Base-by-base conservation (phyloP, 2,888 invertebrate species). In the Scrobipalpa atriplicella region DNA sequence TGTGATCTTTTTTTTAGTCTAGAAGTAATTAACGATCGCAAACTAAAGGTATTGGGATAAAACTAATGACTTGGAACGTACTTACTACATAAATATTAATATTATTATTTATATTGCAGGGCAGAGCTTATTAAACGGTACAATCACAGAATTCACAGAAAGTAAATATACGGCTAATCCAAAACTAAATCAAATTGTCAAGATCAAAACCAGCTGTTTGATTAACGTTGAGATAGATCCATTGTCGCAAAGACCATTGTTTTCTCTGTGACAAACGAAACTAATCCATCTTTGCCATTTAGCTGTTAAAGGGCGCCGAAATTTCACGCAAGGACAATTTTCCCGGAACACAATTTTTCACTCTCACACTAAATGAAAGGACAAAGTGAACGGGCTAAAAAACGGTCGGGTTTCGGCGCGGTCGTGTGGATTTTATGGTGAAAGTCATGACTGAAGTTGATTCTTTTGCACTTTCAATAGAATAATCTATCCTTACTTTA, bases 231-330 rank as follows among this genome's bases (percentile, higher is more conserved):
- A 47, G 47, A 47, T 47, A 16, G 47, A 16, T 47, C 47, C 47
- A 47, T 47, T 47, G 47, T 47, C 3, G 16, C 47, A 9, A 16
- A 29, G n/a, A n/a, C 47, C 47, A n/a, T 47, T 47, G 47, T 47
- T 47, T 47, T 47, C n/a, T 5, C 1, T 6, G 47, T 16, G 47
- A 47, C 47, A 47, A 47, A 47, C 47, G 47, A 47, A 47, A 47
- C n/a, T 47, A 47, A 47, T 47, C 47, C 47, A 47, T 47, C 47
- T 47, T 47, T 47, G 47, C n/a, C 47, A 47, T 47, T 47, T 47
- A 47, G 16, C n/a, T n/a, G 47, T 47, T 47, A n/a, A 47, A 47
- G 47, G 47, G 16, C 16, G 47, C 47, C 47, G 47, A 47, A 47
- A 47, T 47, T 47, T 47, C 47, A 47, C 47, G 47, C 47, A 6